Base-by-base conservation (phyloP, 2,888 invertebrate genomes). In the Xanthia togata region DNA sequence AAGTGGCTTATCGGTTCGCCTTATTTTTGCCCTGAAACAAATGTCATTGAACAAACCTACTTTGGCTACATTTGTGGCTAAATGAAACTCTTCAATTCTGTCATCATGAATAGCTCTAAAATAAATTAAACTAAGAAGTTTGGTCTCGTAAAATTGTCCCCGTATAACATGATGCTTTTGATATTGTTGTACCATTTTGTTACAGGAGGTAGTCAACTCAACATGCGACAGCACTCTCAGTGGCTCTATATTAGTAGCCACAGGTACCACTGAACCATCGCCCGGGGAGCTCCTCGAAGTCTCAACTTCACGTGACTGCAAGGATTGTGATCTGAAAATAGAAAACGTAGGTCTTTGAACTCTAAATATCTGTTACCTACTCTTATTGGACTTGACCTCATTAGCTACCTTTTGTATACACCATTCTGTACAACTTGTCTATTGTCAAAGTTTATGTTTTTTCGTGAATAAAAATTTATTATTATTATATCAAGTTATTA, bases 11-110 rank as follows among this genome's bases (percentile, higher is more conserved):
- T 57, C 38, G 26, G 4, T 6, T 0, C 26, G 57, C 20, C 17
- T 55, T 3, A 77, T 8, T 59, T 76, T 77, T 14, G 65, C 70
- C 59, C 74, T 84, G 17, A 86, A 68, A 59, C 82, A 84, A 59
- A 88, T 79, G 44, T 87, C 86, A 55, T 84, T 83, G 11, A 87
- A 80, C 12, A 73, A 78, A 12, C 83, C 87, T 17, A 87, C 57
- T 6, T 75, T 63, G 20, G 79, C 81, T 35, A 87, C 75, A 67
- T 87, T 87, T 4, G 84, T 80, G 12, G 81, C 87, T 57, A 87
- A 64, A 69, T 75, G 57, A 44, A 87, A 87, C 4, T 87, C 64
- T 55, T 78, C 64, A 31, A 87, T 70, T 17, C 55, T 55, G 0
- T 57, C 44, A 31, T 79, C 69, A 23, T 77, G 70, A 4, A 79